These are phyloP conservation scores for Cyanoliseus patagonus DNA, from an alignment of 2,113 vertebrate genomes.

Conservation along the genomic window DNA sequence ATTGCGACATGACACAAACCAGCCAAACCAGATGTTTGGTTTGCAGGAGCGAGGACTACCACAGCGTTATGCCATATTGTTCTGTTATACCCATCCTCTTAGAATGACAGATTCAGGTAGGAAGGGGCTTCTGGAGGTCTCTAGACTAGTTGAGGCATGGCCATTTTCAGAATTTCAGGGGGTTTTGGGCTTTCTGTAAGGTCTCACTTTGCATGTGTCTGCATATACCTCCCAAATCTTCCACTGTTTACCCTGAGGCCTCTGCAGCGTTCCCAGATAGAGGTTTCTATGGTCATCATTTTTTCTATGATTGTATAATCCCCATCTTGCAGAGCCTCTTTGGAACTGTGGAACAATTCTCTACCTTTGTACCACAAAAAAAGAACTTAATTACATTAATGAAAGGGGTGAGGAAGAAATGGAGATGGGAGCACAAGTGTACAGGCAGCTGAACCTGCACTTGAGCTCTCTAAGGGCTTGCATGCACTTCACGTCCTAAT, in stretches of 20 bases:
- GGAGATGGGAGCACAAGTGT: background rate
- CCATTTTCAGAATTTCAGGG: background rate
- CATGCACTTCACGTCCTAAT: background rate
- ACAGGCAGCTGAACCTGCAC: background rate
- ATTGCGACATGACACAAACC: background rate
- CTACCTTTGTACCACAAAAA: background rate
- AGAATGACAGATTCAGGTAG: background rate
- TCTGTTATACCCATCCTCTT: background rate
- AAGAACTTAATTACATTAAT: background rate
- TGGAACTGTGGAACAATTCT: background rate
- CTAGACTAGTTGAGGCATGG: background rate
- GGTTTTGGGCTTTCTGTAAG: background rate
- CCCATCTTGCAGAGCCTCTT: background rate
- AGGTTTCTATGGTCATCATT: background rate
- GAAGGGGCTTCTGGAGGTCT: background rate
- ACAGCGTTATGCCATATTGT: background rate
- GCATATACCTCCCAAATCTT: background rate
- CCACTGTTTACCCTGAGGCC: background rate
- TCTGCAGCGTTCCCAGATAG: background rate
- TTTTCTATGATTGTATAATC: background rate
- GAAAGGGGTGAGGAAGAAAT: background rate
- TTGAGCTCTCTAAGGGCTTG: background rate
- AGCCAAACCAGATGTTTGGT: background rate
- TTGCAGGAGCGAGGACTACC: background rate
- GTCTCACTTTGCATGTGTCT: background rate